A percentile compares a stretch with the other conserved stretches of the same genome.
phyloP scores from a whole-genome alignment of 2,797 vertebrate species.

The Bradypodion pumilum region DNA sequence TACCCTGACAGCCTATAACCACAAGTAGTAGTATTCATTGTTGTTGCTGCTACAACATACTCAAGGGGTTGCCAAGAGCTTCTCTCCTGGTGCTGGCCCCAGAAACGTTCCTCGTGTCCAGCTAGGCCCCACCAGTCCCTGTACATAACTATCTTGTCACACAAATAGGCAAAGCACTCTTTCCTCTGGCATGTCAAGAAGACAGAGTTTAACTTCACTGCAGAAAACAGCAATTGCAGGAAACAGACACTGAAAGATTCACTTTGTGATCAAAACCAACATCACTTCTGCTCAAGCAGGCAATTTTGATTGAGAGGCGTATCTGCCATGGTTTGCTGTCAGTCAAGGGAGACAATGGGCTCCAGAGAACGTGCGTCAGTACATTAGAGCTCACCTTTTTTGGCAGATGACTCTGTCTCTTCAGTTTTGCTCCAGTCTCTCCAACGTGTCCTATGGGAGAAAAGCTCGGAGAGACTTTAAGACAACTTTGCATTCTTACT shows the following conservation, averaged over 20 bases:
- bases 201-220: conserved; percentile 6
- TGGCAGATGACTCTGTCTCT: conserved; percentile 40
- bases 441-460: conserved; percentile 33
- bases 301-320: conserved; percentile 36
- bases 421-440: conserved; percentile 30
- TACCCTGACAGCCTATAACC: no score
- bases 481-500: conserved; percentile 28
- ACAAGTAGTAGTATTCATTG: no score
- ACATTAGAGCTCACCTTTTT: conserved; percentile 33
- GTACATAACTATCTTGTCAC: background rate
- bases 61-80: no score
- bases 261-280: conserved; percentile 7
- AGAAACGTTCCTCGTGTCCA: background rate
- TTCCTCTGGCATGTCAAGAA: background rate
- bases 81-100: background rate
- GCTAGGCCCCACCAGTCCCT: background rate
- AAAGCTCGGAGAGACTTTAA: conserved; percentile 20
- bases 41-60: no score
- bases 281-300: conserved; percentile 41
- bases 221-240: background rate
- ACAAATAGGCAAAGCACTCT: conserved; percentile 5
- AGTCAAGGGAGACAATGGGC: conserved; percentile 28
- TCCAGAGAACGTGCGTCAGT: conserved; percentile 45
- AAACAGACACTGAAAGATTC: background rate
- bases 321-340: conserved; percentile 30